Conservation (phyloP, 1,140 invertebrate genomes). For the Ceratosolen solmsi region DNA sequence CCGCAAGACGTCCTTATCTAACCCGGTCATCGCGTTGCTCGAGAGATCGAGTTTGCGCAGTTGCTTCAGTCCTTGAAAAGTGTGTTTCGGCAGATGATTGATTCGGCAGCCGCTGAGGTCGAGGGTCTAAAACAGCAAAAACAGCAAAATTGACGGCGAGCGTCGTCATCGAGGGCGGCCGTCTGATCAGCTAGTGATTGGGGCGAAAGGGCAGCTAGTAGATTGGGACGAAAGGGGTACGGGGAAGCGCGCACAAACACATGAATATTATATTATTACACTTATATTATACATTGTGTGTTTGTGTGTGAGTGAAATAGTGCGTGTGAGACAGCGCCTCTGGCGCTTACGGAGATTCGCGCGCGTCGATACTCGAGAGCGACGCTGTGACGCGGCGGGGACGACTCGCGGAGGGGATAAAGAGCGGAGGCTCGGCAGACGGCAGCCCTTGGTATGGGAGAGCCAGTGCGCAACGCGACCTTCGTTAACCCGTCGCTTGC, state of each 20-base stretch:
- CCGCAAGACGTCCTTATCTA: constrained; percentile 54
- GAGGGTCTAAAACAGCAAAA: constrained; percentile 58
- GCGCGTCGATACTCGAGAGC: neutral
- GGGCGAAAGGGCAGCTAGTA: neutral
- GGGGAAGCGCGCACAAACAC: too few relatives aligned
- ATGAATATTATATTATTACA: too few relatives aligned
- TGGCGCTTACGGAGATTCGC: neutral
- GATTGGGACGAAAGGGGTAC: too few relatives aligned
- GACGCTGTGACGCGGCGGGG: neutral
- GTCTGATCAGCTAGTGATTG: too few relatives aligned
- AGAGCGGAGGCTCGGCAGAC: neutral
- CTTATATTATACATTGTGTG: too few relatives aligned
- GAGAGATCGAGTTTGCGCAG: constrained; percentile 66
- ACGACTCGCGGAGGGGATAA: neutral
- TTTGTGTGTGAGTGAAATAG: too few relatives aligned
- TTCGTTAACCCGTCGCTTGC: neutral
- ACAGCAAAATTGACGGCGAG: neutral
- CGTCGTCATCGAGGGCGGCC: neutral
- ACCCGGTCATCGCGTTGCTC: constrained; percentile 63
- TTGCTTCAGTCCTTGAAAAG: constrained; percentile 60
- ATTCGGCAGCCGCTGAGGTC: constrained; percentile 65
- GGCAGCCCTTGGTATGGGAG: neutral
- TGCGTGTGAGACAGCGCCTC: neutral
- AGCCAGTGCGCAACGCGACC: neutral
- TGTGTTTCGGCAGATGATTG: constrained; percentile 58